Base-by-base conservation (phyloP, 2,888 invertebrate genomes). In the Prenolepis imparis region DNA sequence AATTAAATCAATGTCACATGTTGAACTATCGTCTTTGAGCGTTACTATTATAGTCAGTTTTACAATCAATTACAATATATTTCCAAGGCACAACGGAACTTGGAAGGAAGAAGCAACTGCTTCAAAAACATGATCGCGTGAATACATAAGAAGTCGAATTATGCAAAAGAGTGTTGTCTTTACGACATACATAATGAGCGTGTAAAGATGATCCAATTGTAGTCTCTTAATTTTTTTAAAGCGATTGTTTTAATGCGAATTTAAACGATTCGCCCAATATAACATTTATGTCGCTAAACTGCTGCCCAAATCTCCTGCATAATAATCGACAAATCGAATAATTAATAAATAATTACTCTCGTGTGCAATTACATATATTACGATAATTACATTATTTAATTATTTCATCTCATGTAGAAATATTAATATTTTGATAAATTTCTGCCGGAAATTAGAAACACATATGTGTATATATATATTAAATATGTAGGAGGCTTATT, bases 31-130 rank as follows among this genome's bases (percentile, higher is more conserved):
- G 12, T 52, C 36, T 55, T 36, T 48, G 15, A 3, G 4, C 0
- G 18, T 39, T 77, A 36, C 5, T 36, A 18, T 9, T 12, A 52
- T 0, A 12, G 0, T 28, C 39, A 1, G 55, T 55, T 55, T 52
- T 52, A 36, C 36, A 66, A 1, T 64, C 11, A 11, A 3, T n/a
- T 18, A 28, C 59, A n/a, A 36, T 74, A 36, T 28, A 28, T 28
- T 48, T 36, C 18, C 74, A 21, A 64, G 1, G 1, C 5, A 48
- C 32, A 63, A 74, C 21, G 18, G 5, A 24, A 21, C 32, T 52
- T n/a, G 41, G 59, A 64, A 64, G 36, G 64, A 24, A 73, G 48
- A 68, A 52, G 8, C 78, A 81, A 86, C 55, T 64, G 66, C 70
- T 67, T 61, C 63, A 74, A 86, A 86, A 61, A 28, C 28, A 66